A percentile compares a stretch with the other conserved stretches of the same genome.
These are phyloP conservation scores for Linurgus olivaceus DNA, from an alignment of 2,797 vertebrate genomes.

Conservation along the genomic window DNA sequence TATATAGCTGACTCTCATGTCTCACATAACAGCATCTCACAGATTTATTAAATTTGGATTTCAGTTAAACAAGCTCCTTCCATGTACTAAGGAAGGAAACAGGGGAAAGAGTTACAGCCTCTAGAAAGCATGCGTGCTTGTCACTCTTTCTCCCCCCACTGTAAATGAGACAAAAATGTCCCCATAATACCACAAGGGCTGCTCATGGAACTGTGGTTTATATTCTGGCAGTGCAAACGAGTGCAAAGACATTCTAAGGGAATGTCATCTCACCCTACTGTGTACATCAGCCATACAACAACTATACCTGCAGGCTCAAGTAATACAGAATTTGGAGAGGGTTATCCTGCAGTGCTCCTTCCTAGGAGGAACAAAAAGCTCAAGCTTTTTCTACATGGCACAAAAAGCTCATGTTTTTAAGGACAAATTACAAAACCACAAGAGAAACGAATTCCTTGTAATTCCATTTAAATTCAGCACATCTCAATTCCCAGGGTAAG, in stretches of 20 bases:
- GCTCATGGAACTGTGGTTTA: neutral
- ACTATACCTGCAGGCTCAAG: neutral
- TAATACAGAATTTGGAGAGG: neutral
- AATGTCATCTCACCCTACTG: neutral
- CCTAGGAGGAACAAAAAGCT: neutral
- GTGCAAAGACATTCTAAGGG: neutral
- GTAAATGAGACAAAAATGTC: neutral
- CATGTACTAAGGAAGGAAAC: neutral
- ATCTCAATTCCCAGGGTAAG: neutral
- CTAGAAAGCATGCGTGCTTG: neutral
- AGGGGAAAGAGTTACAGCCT: neutral
- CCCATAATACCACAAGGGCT: neutral
- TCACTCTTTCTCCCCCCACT: rapidly evolving
- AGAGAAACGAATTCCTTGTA: neutral
- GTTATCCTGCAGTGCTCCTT: neutral
- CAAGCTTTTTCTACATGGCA: neutral
- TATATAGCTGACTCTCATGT: neutral
- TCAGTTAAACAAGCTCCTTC: neutral
- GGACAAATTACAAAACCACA: neutral
- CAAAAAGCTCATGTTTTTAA: neutral
- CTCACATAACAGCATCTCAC: neutral
- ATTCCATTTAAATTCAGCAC: neutral
- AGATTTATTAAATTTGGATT: neutral
- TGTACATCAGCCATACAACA: neutral
- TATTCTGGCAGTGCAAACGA: neutral